Evolutionary conservation across 1,140 invertebrate species (phyloP).

Genomic region (Diorhabda elongata): DNA sequence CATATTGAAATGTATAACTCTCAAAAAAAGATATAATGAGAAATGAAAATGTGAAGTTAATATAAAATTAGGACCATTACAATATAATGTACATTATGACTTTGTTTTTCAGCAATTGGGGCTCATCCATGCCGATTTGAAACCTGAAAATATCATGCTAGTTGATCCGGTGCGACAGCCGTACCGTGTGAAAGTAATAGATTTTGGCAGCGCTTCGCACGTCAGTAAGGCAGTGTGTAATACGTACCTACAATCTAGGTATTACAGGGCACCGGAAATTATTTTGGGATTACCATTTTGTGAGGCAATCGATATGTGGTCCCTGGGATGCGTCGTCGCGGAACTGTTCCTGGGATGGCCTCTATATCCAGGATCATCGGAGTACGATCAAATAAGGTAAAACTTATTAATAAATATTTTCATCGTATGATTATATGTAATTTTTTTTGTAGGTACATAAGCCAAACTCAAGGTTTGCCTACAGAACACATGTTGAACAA

Average conservation of each 20-base stretch:
- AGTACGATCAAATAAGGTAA: slow-evolving; percentile 92
- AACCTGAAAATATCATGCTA: slow-evolving; percentile 99
- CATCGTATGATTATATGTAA: not conserved
- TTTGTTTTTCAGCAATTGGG: slow-evolving; percentile 80
- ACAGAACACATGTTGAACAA: slow-evolving; percentile 98
- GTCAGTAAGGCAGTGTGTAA: slow-evolving; percentile 99
- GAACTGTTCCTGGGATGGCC: slow-evolving; percentile 99
- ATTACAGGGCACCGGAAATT: slow-evolving; percentile 98
- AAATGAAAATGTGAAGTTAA: no score
- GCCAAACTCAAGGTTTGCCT: slow-evolving; percentile 86
- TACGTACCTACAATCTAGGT: slow-evolving; percentile 98
- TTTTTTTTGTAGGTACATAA: slow-evolving; percentile 61
- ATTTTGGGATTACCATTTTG: slow-evolving; percentile 97
- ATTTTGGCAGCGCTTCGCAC: slow-evolving; percentile 98
- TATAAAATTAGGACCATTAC: no score
- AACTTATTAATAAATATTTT: not conserved
- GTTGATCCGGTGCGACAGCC: slow-evolving; percentile 96
- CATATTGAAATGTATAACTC: no score
- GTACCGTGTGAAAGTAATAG: slow-evolving; percentile 97
- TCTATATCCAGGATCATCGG: slow-evolving; percentile 97
- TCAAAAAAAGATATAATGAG: no score
- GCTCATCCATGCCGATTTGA: slow-evolving; percentile 98
- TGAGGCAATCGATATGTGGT: slow-evolving; percentile 99
- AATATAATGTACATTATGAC: not conserved
- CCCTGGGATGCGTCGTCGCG: slow-evolving; percentile 97